A percentile compares a stretch with the other conserved stretches of the same genome.
phyloP scores from a whole-genome alignment of 2,113 vertebrate species.

The Rhabdomys dilectus region DNA sequence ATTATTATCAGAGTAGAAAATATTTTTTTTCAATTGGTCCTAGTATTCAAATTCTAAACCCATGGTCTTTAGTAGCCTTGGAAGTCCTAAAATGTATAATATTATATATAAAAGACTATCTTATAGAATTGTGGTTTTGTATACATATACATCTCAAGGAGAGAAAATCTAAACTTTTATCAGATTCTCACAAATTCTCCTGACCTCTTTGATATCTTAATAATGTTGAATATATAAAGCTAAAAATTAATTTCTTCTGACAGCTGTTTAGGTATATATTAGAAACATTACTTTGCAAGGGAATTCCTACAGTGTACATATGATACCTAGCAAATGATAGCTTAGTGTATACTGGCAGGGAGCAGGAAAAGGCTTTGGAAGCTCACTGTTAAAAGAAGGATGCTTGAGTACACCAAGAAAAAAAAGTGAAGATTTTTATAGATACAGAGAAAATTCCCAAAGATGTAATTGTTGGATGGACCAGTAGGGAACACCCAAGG shows the following conservation, averaged over 20 bases:
- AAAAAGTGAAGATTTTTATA: background rate
- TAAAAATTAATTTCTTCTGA: background rate
- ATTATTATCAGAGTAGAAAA: background rate
- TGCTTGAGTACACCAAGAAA: background rate
- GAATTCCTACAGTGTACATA: background rate
- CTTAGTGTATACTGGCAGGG: background rate
- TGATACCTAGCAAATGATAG: background rate
- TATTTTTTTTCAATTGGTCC: background rate
- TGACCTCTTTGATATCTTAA: background rate
- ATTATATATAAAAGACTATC: background rate
- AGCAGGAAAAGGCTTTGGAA: background rate
- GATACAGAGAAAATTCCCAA: background rate
- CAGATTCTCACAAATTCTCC: background rate
- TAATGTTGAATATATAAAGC: background rate
- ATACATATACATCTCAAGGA: background rate
- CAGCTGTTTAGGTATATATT: background rate
- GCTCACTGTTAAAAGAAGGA: background rate
- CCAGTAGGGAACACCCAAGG: background rate
- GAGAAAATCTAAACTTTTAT: background rate
- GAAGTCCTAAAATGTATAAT: background rate
- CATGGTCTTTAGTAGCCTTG: background rate
- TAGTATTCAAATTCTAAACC: background rate
- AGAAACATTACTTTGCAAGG: conserved; percentile 17
- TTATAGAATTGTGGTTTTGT: background rate
- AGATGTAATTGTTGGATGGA: background rate